phyloP scores from a whole-genome alignment of 2,888 invertebrate species.

The Caenorhabditis wallacei region DNA sequence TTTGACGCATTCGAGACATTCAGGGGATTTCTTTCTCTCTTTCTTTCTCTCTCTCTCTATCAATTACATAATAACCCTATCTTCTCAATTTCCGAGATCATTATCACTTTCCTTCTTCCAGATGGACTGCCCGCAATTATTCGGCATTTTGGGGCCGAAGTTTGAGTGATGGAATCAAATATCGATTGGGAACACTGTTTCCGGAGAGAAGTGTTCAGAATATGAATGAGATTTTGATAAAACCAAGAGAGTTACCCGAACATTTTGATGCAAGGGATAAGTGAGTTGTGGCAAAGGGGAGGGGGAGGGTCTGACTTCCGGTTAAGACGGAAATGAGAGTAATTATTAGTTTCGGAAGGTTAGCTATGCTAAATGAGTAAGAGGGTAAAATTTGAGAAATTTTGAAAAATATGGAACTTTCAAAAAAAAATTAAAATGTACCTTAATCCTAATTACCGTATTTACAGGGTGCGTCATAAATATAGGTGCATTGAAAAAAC shows the following conservation, averaged over 20 bases:
- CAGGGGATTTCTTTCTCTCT: too few species aligned
- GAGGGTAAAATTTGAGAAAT: too few species aligned
- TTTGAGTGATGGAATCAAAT: conserved; percentile 89
- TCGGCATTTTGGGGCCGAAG: conserved; percentile 91
- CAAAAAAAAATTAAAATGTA: too few species aligned
- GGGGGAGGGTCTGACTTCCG: background rate
- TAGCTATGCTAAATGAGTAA: too few species aligned
- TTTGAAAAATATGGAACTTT: too few species aligned
- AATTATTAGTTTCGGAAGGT: too few species aligned
- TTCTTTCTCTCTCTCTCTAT: background rate
- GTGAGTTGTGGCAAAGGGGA: conserved; percentile 37
- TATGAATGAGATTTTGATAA: conserved; percentile 85
- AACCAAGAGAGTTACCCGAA: conserved; percentile 86
- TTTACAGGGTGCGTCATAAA: too few species aligned
- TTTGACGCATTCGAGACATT: conserved; percentile 58
- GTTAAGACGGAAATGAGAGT: background rate
- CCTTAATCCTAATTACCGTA: too few species aligned
- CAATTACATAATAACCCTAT: conserved; percentile 41
- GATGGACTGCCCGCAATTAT: conserved; percentile 92
- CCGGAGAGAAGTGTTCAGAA: conserved; percentile 86
- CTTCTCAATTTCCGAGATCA: background rate
- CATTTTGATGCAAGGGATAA: conserved; percentile 89
- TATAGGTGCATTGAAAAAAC: too few species aligned
- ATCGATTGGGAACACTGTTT: conserved; percentile 88
- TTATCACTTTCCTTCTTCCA: conserved; percentile 83